A percentile compares a stretch with the other conserved stretches of the same genome.
Evolutionary conservation across 2,113 vertebrate genomes (phyloP).

Genomic region (Mesembrinibis cayennensis): DNA sequence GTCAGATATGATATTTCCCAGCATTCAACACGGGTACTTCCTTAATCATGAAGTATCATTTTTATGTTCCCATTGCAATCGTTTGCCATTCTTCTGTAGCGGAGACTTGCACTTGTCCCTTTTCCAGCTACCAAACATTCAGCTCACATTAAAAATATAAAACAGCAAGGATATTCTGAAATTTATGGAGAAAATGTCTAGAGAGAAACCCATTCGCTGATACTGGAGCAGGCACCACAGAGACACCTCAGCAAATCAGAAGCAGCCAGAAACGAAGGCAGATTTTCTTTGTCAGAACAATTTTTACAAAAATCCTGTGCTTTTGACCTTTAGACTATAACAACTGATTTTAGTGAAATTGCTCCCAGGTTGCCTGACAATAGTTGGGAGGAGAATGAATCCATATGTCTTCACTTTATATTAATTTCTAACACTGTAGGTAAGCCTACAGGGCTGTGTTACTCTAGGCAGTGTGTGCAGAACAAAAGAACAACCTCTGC

Average conservation of each 20-base stretch:
- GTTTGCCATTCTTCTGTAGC: neutral
- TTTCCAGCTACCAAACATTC: neutral
- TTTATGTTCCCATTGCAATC: neutral
- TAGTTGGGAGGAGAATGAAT: slow-evolving; percentile 16
- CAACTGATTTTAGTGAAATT: slow-evolving; percentile 17
- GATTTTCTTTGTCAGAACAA: slow-evolving; percentile 13
- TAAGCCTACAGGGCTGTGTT: neutral
- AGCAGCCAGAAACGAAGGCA: slow-evolving; percentile 1
- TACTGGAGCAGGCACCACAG: neutral
- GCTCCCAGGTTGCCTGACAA: slow-evolving; percentile 38
- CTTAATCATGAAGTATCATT: neutral
- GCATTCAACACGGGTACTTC: neutral
- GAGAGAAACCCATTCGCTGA: neutral
- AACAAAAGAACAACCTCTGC: neutral
- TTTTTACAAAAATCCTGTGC: slow-evolving; percentile 19
- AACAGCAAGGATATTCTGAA: neutral
- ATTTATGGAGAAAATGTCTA: neutral
- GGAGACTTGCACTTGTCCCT: neutral
- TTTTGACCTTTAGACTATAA: slow-evolving; percentile 8
- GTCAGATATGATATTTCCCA: neutral
- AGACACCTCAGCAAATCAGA: neutral
- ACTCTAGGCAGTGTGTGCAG: neutral
- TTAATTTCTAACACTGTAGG: neutral
- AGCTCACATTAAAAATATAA: neutral
- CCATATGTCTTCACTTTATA: slow-evolving; percentile 36